Conservation (phyloP, 2,888 invertebrate genomes). For the Machimus rusticus region DNA sequence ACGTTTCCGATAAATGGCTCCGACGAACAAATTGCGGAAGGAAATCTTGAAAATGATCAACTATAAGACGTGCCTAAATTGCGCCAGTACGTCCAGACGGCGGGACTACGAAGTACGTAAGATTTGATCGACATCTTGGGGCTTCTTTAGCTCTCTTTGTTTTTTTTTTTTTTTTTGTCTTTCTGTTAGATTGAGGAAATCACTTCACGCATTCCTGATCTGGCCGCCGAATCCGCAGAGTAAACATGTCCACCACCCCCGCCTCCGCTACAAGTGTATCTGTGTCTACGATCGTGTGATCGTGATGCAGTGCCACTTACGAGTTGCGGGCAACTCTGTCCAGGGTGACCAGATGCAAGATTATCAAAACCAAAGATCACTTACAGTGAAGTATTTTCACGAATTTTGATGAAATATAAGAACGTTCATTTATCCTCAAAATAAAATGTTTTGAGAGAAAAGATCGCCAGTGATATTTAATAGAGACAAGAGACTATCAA, state of each 20-base stretch:
- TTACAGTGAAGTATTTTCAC: no score
- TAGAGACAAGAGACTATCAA: no score
- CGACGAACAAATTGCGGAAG: slow-evolving; percentile 50
- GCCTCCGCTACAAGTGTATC: not conserved
- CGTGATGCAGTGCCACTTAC: not conserved
- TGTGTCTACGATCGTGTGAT: not conserved
- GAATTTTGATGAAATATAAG: no score
- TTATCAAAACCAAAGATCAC: no score
- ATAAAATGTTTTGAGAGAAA: no score
- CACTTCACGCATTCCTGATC: not conserved
- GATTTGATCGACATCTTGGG: not conserved
- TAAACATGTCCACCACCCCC: not conserved
- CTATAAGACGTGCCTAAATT: slow-evolving; percentile 50
- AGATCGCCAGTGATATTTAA: no score
- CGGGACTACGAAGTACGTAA: slow-evolving; percentile 52
- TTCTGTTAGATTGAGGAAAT: not conserved
- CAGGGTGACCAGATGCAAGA: not conserved
- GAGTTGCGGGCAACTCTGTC: not conserved
- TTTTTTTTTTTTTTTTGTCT: not conserved
- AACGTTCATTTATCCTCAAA: no score
- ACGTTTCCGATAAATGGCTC: slow-evolving; percentile 48
- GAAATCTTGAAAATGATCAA: slow-evolving; percentile 52
- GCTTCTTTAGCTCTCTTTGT: not conserved
- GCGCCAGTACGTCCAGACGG: slow-evolving; percentile 49
- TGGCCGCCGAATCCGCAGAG: not conserved